Evolutionary conservation across 2,888 invertebrate species (phyloP), one percentile per base, ranked within the genome.

Genomic region (Troides aeacus): DNA sequence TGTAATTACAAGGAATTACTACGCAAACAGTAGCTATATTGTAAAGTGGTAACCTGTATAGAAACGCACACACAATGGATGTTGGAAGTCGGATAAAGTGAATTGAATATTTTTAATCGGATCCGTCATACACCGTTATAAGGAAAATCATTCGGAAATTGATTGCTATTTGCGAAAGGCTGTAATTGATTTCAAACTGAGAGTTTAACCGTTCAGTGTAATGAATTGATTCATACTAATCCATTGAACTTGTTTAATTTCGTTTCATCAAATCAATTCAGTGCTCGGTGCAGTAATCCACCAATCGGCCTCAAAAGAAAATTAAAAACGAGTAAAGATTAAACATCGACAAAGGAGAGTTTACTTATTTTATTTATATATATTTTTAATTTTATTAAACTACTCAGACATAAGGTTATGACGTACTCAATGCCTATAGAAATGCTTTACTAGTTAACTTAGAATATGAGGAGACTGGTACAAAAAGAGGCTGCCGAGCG

Each of bases 121-220:
- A 64, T 68, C 30, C 63, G 58, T 64, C 64, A 64, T 18, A 64
- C 53, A 53, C 17, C 60, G 63, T 63, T 58, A 60, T 64, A 64
- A 64, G 46, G 68, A 59, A 68, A 60, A 68, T 60, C 68, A 60
- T 63, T 64, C 68, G 39, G 63, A 68, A 68, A 64, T 63, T 64
- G 60, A 68, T 64, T 60, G 59, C 50, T 68, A 59, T 68, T 68
- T 64, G 64, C 64, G n/a, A 57, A 68, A 23, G 53, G 64, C 50
- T 36, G 46, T 68, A 68, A 68, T 68, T 64, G 36, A 64, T 64
- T 64, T 60, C 50, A 68, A 63, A 60, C 56, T 39, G 56, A 42
- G 23, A 67, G 42, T 62, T 62, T 24, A 42, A 23, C 24, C 61
- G 61, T n/a, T 61, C 23, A 36, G 10, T 21, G 36, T 61, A 66